Conservation (phyloP, 2,113 vertebrate species). For the Natator depressus region DNA sequence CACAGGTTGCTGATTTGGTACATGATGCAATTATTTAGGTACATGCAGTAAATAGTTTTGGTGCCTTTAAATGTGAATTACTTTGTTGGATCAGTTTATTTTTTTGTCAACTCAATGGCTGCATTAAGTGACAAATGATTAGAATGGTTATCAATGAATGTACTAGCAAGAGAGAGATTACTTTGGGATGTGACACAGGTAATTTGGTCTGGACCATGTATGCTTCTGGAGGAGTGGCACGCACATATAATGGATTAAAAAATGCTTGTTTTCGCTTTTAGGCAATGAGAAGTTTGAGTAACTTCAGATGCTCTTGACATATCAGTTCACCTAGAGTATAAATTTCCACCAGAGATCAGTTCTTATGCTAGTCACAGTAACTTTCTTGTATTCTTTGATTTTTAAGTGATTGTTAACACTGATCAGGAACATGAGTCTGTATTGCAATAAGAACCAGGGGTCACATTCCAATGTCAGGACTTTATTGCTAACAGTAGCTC, state of each 20-base stretch:
- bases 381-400: neutral
- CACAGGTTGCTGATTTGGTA: neutral
- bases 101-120: neutral
- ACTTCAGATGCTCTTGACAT: neutral
- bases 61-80: neutral
- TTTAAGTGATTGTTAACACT: neutral
- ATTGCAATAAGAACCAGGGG: neutral
- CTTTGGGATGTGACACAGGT: neutral
- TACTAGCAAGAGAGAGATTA: neutral
- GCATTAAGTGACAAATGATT: neutral
- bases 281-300: neutral
- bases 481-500: neutral
- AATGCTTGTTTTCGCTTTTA: neutral
- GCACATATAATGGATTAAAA: neutral
- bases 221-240: neutral
- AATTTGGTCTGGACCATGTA: neutral
- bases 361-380: neutral
- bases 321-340: neutral
- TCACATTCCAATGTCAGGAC: fast-evolving
- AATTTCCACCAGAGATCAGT: neutral
- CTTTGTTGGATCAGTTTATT: neutral
- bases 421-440: neutral
- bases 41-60: neutral
- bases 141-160: neutral
- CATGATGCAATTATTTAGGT: neutral